A percentile compares a stretch with the other conserved stretches of the same genome.
phyloP scores from a whole-genome alignment of 2,113 vertebrate species.

The Burhinus bistriatus region DNA sequence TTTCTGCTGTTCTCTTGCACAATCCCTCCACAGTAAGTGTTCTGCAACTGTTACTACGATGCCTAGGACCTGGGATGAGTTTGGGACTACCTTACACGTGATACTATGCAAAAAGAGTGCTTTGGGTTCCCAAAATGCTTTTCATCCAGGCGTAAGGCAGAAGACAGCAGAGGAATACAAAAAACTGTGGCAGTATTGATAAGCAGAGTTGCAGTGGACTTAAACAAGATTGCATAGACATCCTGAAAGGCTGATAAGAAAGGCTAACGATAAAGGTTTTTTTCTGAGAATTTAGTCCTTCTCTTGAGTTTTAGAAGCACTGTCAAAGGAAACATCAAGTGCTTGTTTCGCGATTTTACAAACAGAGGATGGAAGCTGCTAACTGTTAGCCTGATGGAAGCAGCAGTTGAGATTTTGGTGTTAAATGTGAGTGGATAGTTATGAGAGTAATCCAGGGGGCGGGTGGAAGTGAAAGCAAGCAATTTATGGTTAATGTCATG shows the following conservation, averaged over 20 bases:
- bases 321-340: not conserved
- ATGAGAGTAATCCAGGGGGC: rapidly evolving
- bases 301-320: not conserved
- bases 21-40: not conserved
- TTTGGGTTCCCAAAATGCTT: not conserved
- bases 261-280: not conserved
- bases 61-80: not conserved
- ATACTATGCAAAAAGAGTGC: not conserved
- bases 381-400: not conserved
- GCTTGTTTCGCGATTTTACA: not conserved
- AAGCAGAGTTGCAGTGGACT: not conserved
- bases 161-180: not conserved
- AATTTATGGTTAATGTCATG: not conserved
- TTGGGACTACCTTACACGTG: not conserved
- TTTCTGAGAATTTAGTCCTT: not conserved
- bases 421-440: not conserved
- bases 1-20: not conserved
- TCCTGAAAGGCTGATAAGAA: not conserved
- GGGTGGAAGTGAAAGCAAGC: not conserved
- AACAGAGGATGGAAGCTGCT: not conserved
- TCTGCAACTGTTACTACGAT: not conserved
- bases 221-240: not conserved
- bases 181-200: not conserved
- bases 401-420: not conserved
- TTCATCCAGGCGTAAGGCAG: not conserved